phyloP scores from a whole-genome alignment of 1,140 invertebrate genomes.

The Lithobius niger region DNA sequence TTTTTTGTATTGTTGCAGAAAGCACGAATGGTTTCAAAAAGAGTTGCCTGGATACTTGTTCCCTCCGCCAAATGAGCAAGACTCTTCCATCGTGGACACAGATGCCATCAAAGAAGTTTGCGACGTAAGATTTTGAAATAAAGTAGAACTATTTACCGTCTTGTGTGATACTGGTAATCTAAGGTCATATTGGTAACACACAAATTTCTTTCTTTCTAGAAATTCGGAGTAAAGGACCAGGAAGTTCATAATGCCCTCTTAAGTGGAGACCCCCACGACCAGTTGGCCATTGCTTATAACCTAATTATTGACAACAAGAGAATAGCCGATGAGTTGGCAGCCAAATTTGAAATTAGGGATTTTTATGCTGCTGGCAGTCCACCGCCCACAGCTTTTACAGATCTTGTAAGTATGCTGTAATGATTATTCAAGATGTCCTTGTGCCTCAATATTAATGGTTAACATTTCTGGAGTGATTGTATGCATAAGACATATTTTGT shows the following conservation, averaged over 20 bases:
- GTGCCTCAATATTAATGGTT: too few relatives aligned
- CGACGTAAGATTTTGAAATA: constrained; percentile 46
- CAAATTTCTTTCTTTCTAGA: constrained; percentile 41
- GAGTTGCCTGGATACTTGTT: constrained; percentile 93
- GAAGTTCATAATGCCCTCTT: constrained; percentile 89
- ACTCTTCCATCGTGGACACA: constrained; percentile 93
- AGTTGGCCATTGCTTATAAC: constrained; percentile 96
- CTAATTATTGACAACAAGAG: constrained; percentile 97
- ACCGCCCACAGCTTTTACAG: constrained; percentile 44
- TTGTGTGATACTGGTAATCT: too few relatives aligned
- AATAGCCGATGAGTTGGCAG: constrained; percentile 81
- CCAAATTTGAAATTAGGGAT: constrained; percentile 86
- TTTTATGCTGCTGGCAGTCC: constrained; percentile 86
- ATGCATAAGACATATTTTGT: too few relatives aligned
- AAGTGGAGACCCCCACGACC: constrained; percentile 94
- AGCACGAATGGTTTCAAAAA: constrained; percentile 98
- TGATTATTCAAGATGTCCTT: not conserved
- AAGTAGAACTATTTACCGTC: not conserved
- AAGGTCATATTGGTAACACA: too few relatives aligned
- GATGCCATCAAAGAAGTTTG: constrained; percentile 89
- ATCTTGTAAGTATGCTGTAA: constrained; percentile 3
- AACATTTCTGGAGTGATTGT: too few relatives aligned
- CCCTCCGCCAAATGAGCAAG: constrained; percentile 87
- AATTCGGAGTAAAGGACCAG: constrained; percentile 84
- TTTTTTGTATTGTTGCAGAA: constrained; percentile 34